Conservation (phyloP, 1,140 invertebrate genomes). For the Heliconius congener region DNA sequence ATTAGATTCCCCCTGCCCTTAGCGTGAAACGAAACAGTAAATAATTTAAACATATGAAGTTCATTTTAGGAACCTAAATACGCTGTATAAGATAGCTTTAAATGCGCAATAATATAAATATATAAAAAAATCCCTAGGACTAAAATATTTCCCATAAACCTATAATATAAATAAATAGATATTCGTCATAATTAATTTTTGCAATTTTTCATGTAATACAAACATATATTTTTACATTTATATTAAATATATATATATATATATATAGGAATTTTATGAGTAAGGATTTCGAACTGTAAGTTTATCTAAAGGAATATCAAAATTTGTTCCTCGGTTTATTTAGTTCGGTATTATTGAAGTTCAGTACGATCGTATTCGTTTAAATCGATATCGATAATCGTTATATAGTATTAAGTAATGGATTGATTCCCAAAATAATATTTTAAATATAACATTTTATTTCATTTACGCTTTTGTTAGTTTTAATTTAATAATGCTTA, state of each 20-base stretch:
- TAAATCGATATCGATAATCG: constrained; percentile 11
- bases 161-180: background rate
- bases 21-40: background rate
- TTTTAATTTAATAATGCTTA: background rate
- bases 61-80: background rate
- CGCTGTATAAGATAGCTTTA: constrained; percentile 26
- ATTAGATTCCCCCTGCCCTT: too few species aligned
- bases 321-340: background rate
- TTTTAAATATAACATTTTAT: background rate
- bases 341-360: background rate
- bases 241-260: constrained; percentile 1
- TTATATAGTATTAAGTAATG: background rate
- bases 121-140: background rate
- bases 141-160: background rate
- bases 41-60: background rate
- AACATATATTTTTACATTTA: constrained; percentile 15
- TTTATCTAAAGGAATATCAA: background rate
- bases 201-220: constrained; percentile 5
- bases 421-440: background rate
- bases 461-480: background rate
- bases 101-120: constrained; percentile 27
- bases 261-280: background rate
- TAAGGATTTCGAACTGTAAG: background rate
- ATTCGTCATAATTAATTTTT: background rate
- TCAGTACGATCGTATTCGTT: background rate